Percentiles rank a stretch among this genome's conserved stretches.
Evolutionary conservation across 2,797 vertebrate species (phyloP).

Genomic region (Pangasius djambal): DNA sequence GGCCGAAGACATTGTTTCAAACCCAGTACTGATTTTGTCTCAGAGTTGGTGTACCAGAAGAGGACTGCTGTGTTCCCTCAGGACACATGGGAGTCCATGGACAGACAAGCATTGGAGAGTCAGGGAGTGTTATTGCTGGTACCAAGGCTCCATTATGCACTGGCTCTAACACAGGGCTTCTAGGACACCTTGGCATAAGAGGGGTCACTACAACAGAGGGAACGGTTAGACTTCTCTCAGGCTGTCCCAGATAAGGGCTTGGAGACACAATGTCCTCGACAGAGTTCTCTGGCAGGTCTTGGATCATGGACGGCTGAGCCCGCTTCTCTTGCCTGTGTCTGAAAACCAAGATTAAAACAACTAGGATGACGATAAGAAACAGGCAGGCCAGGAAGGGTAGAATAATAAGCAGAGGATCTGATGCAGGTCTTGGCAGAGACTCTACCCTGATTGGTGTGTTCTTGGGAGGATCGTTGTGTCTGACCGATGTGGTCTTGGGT

Average conservation of each 20-base stretch:
- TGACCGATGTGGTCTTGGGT: slow-evolving; percentile 56
- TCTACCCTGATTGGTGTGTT: slow-evolving; percentile 60
- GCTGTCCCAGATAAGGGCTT: slow-evolving; percentile 60
- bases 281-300: slow-evolving; percentile 64
- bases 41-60: slow-evolving; percentile 76
- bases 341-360: slow-evolving; percentile 77
- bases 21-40: slow-evolving; percentile 87
- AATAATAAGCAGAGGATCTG: slow-evolving; percentile 78
- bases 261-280: slow-evolving; percentile 53
- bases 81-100: slow-evolving; percentile 78
- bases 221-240: slow-evolving; percentile 77
- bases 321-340: slow-evolving; percentile 79
- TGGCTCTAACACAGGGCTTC: slow-evolving; percentile 58
- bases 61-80: slow-evolving; percentile 67
- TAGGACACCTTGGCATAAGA: slow-evolving; percentile 69
- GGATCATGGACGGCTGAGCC: slow-evolving; percentile 67
- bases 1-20: slow-evolving; percentile 62
- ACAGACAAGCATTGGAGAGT: slow-evolving; percentile 66
- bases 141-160: slow-evolving; percentile 55
- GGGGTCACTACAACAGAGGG: slow-evolving; percentile 85
- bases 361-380: slow-evolving; percentile 75
- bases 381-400: slow-evolving; percentile 78
- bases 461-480: slow-evolving; percentile 56
- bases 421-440: slow-evolving; percentile 70
- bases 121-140: slow-evolving; percentile 60